phyloP scores from a whole-genome alignment of 1,140 invertebrate species.

The Heliconius hermathena region DNA sequence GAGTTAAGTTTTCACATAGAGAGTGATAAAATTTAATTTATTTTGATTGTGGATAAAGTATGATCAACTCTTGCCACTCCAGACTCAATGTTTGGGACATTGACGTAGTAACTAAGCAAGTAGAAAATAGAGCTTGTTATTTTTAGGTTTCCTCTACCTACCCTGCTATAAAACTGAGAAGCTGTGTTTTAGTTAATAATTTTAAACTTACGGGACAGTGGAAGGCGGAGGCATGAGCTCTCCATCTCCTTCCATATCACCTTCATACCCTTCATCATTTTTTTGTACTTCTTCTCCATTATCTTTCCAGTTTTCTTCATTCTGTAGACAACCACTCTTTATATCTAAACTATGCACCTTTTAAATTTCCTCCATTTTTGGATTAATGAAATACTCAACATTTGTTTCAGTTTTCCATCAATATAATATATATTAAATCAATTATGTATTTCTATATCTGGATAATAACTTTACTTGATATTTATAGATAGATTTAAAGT shows the following conservation, averaged over 20 bases:
- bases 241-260: conserved; percentile 84
- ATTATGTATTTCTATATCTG: not conserved
- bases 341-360: not conserved
- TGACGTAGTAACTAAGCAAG: too few species aligned
- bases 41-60: too few species aligned
- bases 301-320: conserved; percentile 48
- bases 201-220: conserved; percentile 64
- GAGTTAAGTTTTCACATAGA: too few species aligned
- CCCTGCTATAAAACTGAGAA: too few species aligned
- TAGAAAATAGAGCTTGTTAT: too few species aligned
- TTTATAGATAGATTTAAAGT: not conserved
- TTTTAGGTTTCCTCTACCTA: too few species aligned
- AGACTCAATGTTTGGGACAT: too few species aligned
- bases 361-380: not conserved
- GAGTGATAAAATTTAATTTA: too few species aligned
- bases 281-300: conserved; percentile 40
- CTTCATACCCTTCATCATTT: conserved; percentile 79
- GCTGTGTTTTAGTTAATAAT: not conserved
- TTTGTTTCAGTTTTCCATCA: not conserved
- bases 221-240: conserved; percentile 89
- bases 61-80: too few species aligned
- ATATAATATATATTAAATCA: not conserved
- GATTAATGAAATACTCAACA: not conserved
- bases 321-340: conserved; percentile 16
- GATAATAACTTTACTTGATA: not conserved